phyloP scores from a whole-genome alignment of 2,113 vertebrate species.

The Ceyx margarethae region DNA sequence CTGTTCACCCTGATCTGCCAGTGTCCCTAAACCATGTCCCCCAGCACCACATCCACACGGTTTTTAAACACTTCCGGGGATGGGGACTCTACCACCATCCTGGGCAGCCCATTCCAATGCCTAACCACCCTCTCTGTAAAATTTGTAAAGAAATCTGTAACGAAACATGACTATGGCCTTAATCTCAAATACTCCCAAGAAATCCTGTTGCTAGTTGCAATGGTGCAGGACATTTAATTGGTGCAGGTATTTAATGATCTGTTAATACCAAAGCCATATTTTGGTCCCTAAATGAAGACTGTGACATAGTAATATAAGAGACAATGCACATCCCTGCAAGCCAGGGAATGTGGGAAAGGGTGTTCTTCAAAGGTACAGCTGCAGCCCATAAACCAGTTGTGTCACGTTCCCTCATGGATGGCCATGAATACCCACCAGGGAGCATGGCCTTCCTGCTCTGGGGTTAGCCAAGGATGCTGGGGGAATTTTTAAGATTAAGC shows the following conservation, averaged over 20 bases:
- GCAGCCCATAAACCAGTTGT: background rate
- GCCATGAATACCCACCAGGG: background rate
- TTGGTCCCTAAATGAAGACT: background rate
- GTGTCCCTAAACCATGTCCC: no score
- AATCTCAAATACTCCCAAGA: background rate
- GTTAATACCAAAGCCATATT: background rate
- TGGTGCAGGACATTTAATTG: background rate
- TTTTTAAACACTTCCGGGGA: no score
- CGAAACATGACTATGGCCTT: background rate
- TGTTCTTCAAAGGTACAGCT: background rate
- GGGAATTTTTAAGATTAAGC: background rate
- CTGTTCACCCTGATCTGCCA: no score
- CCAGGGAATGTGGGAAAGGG: background rate
- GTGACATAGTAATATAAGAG: background rate
- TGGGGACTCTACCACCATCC: no score
- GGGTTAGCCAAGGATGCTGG: background rate
- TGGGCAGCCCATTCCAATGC: no score
- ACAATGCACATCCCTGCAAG: background rate
- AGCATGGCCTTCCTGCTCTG: background rate
- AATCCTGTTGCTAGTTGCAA: background rate
- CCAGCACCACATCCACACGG: no score
- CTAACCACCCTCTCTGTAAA: no score
- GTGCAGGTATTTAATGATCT: background rate
- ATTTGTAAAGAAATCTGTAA: no score
- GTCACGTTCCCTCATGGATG: background rate